phyloP scores from a whole-genome alignment of 1,140 invertebrate species.

The Aphis gossypii region DNA sequence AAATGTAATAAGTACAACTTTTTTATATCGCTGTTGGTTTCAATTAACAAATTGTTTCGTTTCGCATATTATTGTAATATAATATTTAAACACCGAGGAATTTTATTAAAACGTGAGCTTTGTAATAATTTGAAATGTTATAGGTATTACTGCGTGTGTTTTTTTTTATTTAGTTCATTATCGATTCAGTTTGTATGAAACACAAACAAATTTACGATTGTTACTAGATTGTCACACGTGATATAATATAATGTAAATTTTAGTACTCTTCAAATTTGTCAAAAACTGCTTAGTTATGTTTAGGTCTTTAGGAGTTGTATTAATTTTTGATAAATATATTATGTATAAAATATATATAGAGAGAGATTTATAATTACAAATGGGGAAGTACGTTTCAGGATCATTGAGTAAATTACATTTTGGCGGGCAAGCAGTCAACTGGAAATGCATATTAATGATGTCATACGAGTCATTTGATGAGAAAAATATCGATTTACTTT shows the following conservation, averaged over 20 bases:
- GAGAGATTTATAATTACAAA: not conserved
- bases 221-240: not conserved
- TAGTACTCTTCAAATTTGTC: not conserved
- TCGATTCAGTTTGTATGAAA: not conserved
- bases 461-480: not conserved
- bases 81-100: too few relatives aligned
- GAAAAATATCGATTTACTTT: not conserved
- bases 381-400: not conserved
- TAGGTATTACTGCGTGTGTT: not conserved
- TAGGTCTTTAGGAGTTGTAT: not conserved
- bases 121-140: not conserved
- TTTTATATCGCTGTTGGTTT: not conserved
- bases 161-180: not conserved
- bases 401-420: conserved; percentile 5
- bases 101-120: not conserved
- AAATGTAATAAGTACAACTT: not conserved
- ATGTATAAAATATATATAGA: too few relatives aligned
- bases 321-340: not conserved
- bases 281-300: not conserved
- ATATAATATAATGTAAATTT: not conserved
- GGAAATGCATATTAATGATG: conserved; percentile 9
- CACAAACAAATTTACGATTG: not conserved
- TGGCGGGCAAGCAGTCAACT: not conserved
- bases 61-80: not conserved
- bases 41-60: conserved; percentile 28